Evolutionary conservation across 2,113 vertebrate species (phyloP).

Genomic region (Acanthochromis polyacanthus): DNA sequence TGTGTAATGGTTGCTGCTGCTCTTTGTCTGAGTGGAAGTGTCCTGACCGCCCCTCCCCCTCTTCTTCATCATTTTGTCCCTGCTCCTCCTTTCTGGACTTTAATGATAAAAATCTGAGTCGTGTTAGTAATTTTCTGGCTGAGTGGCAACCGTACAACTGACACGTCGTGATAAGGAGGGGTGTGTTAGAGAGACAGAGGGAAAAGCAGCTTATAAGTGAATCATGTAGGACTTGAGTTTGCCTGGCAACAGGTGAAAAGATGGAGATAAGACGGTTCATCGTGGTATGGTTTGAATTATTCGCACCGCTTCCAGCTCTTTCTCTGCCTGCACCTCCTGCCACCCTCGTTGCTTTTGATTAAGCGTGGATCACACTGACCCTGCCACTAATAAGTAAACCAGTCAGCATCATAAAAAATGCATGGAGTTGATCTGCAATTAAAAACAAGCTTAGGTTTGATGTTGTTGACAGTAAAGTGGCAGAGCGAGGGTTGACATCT

Average conservation of each 20-base stretch:
- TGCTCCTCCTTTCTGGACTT: constrained; percentile 21
- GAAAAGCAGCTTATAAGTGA: constrained; percentile 16
- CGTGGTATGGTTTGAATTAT: constrained; percentile 29
- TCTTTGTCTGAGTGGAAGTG: constrained; percentile 43
- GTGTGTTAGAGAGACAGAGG: constrained; percentile 2
- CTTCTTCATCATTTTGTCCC: constrained; percentile 24
- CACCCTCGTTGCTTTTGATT: constrained; percentile 52
- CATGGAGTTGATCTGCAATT: constrained; percentile 76
- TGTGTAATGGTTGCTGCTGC: constrained; percentile 14
- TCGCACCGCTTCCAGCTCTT: constrained; percentile 1
- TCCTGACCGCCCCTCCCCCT: constrained; percentile 23
- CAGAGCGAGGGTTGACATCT: constrained; percentile 19
- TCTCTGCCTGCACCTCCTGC: not conserved
- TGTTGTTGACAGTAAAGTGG: constrained; percentile 45
- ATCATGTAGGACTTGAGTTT: constrained; percentile 71
- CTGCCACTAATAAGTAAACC: constrained; percentile 64
- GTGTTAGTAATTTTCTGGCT: constrained; percentile 66
- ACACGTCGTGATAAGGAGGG: constrained; percentile 23
- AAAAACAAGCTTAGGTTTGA: constrained; percentile 68
- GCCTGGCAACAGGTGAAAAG: constrained; percentile 77
- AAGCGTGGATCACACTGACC: constrained; percentile 60
- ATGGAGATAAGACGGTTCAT: constrained; percentile 56
- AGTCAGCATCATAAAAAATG: constrained; percentile 76
- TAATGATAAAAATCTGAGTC: constrained; percentile 41
- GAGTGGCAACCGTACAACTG: constrained; percentile 21